Evolutionary conservation across 2,797 vertebrate genomes (phyloP).

Genomic region (Enteromius argenteus): DNA sequence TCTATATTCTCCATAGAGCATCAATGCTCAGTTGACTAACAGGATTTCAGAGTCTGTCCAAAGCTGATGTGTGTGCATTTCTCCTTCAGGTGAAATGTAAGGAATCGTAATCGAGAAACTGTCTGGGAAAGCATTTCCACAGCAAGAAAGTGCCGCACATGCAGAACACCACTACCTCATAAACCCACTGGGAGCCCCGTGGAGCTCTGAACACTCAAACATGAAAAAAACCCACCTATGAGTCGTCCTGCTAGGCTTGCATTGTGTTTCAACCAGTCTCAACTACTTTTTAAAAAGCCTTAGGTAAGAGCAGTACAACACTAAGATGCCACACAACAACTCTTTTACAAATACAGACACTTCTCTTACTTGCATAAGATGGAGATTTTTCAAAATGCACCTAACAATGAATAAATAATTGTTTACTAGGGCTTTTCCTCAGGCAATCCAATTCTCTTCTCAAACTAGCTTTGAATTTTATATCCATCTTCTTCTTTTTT

Average conservation of each 20-base stretch:
- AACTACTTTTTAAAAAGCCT: slow-evolving; percentile 16
- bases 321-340: not conserved
- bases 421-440: slow-evolving; percentile 7
- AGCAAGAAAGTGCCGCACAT: slow-evolving; percentile 53
- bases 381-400: not conserved
- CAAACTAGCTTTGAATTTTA: not conserved
- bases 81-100: slow-evolving; percentile 47
- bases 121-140: slow-evolving; percentile 57
- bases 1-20: slow-evolving; percentile 12
- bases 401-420: slow-evolving; percentile 7
- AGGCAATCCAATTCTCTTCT: not conserved
- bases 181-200: slow-evolving; percentile 48
- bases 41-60: slow-evolving; percentile 47
- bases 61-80: slow-evolving; percentile 59
- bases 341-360: slow-evolving; percentile 1
- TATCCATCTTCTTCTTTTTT: not conserved
- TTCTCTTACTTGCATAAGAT: not conserved
- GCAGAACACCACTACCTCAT: slow-evolving; percentile 52
- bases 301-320: not conserved
- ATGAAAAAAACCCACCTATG: not conserved
- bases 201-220: slow-evolving; percentile 31
- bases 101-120: slow-evolving; percentile 46
- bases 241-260: slow-evolving; percentile 22
- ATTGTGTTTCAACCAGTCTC: slow-evolving; percentile 23
- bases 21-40: slow-evolving; percentile 35